These are phyloP conservation scores for Bergia puertoricense DNA, from an alignment of 92 coral and sea anemone species.

Conservation along the genomic window DNA sequence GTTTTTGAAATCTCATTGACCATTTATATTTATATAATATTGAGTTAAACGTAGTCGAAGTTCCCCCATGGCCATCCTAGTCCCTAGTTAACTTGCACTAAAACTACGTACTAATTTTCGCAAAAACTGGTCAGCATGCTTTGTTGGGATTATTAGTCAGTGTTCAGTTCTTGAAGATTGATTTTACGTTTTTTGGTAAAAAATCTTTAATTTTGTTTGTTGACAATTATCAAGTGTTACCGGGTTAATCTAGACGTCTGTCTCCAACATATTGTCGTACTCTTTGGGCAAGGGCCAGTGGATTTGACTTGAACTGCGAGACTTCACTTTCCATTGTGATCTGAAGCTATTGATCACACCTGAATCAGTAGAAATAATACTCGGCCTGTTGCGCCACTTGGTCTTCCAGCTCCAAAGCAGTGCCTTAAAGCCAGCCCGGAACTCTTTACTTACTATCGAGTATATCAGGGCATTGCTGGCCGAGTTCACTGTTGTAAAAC, in stretches of 20 bases:
- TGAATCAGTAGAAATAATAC: slow-evolving; percentile 4
- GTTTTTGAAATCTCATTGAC: too few species aligned
- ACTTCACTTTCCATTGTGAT: neutral
- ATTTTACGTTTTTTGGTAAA: too few species aligned
- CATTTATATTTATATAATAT: too few species aligned
- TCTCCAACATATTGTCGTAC: slow-evolving; percentile 15
- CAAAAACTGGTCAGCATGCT: too few species aligned
- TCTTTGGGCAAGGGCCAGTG: slow-evolving; percentile 18
- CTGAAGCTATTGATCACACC: neutral
- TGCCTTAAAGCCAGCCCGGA: slow-evolving; percentile 30
- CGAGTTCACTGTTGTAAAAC: slow-evolving; percentile 11
- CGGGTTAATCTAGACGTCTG: neutral
- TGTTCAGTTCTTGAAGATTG: neutral
- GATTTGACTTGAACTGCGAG: neutral
- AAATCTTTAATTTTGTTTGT: neutral
- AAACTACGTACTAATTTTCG: too few species aligned
- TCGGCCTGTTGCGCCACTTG: slow-evolving; percentile 14
- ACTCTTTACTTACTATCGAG: slow-evolving; percentile 25
- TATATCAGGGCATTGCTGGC: slow-evolving; percentile 34
- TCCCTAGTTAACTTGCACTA: too few species aligned
- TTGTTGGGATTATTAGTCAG: too few species aligned
- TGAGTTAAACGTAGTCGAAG: too few species aligned
- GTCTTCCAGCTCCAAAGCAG: slow-evolving; percentile 37
- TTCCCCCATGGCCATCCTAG: too few species aligned
- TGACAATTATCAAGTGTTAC: neutral